Evolutionary conservation across 2,113 vertebrate genomes (phyloP), one percentile per base, ranked within the genome.

Genomic region (Psettodes erumei): DNA sequence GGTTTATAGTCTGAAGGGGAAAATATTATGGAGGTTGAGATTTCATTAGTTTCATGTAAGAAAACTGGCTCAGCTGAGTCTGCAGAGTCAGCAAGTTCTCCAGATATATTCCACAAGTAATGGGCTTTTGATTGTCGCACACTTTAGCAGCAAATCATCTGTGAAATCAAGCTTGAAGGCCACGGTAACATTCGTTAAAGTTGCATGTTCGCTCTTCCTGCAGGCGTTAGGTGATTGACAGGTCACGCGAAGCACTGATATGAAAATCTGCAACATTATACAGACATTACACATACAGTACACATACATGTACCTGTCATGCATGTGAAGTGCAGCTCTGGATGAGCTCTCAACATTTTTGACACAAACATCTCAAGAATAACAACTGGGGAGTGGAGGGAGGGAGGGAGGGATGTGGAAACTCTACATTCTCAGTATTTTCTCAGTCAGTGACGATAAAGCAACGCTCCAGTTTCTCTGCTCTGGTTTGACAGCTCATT

Each of bases 401-500:
- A 50, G 40, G 33, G 51, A 25, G 12, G 32, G 37, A 32, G n/a
- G 28, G 40, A 65, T 30, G 48, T 48, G 61, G 67, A 60, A 58
- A 62, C 2, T 74, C 27, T 1, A 33, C 63, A 71, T 60, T 59
- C 2, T 8, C 48, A 68, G 37, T 6, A 38, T 21, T 12, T 37
- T 51, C 37, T 54, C 45, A 25, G 27, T 53, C 13, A 1, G 33
- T 0, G 38, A n/a, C 11, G 16, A 38, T 4, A 40, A 55, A 33
- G 55, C 12, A n/a, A 4, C 33, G 27, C 51, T 54, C 18, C 3
- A 3, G 28, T 45, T 62, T 47, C 47, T 42, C 58, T 38, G 55
- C 55, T 40, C 10, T 1, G 11, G 12, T 61, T n/a, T 56, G 71
- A 76, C 76, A 70, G 61, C 35, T 65, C 63, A 35, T 68, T 54